Evolutionary conservation across 2,113 vertebrate species (phyloP).

Genomic region (Globicephala melas): DNA sequence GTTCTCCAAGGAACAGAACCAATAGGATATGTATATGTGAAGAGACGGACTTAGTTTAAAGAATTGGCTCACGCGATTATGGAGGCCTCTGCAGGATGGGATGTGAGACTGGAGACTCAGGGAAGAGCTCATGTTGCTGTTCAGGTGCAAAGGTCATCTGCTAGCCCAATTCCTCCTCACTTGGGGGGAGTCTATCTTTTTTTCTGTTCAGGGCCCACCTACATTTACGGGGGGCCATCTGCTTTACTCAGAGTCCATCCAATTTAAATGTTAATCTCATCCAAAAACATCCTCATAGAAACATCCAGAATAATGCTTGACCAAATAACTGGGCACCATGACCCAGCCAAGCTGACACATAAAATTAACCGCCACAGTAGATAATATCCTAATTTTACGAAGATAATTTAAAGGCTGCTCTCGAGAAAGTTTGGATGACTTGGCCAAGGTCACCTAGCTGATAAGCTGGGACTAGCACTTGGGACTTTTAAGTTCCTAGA

Average conservation of each 20-base stretch:
- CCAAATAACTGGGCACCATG: background rate
- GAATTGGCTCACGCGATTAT: background rate
- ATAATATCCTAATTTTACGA: background rate
- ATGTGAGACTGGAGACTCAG: background rate
- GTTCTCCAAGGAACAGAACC: background rate
- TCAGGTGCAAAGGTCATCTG: background rate
- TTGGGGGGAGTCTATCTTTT: background rate
- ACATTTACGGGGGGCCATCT: background rate
- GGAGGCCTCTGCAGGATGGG: background rate
- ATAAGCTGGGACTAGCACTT: background rate
- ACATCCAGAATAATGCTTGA: background rate
- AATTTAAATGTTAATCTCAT: constrained; percentile 8
- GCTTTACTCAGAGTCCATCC: background rate
- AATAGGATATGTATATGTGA: background rate
- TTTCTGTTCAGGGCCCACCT: background rate
- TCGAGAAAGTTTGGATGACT: background rate
- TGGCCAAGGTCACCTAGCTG: background rate
- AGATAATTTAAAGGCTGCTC: background rate
- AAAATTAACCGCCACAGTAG: background rate
- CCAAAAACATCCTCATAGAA: background rate
- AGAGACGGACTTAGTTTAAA: background rate
- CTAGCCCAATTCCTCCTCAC: background rate
- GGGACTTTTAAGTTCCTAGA: background rate
- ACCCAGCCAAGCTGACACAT: background rate
- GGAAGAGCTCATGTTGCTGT: background rate